Evolutionary conservation across 2,888 invertebrate species (phyloP).

Genomic region (Micropterix aruncella): DNA sequence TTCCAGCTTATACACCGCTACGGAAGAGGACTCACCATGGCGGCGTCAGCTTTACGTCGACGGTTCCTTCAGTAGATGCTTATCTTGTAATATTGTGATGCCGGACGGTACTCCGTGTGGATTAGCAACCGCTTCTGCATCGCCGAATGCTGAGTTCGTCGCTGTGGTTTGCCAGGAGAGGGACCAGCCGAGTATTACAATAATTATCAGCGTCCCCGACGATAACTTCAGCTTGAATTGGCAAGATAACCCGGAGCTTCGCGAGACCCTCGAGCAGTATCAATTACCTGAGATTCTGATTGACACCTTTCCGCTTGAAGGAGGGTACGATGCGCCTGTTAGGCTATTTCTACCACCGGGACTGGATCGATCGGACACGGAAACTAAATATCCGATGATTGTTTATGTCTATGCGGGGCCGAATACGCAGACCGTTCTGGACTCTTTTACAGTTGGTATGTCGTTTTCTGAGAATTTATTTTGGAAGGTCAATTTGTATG

Average conservation of each 20-base stretch:
- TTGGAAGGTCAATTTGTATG: no score
- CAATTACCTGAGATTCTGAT: constrained; percentile 36
- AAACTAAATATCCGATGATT: constrained; percentile 50
- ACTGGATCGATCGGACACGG: constrained; percentile 38
- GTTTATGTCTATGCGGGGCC: constrained; percentile 79
- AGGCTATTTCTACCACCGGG: constrained; percentile 60
- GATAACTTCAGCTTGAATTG: constrained; percentile 25
- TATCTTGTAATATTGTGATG: constrained; percentile 51
- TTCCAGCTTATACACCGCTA: constrained; percentile 63
- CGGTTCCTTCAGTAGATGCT: constrained; percentile 38
- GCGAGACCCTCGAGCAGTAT: constrained; percentile 33
- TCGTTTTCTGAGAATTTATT: no score
- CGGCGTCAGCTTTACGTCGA: constrained; percentile 56
- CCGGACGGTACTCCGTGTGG: constrained; percentile 43
- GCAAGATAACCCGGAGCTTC: constrained; percentile 44
- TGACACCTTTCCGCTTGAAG: constrained; percentile 25
- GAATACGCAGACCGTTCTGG: constrained; percentile 60
- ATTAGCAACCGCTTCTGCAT: constrained; percentile 47
- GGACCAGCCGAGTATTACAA: constrained; percentile 43
- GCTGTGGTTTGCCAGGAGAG: constrained; percentile 60
- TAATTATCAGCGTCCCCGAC: constrained; percentile 32
- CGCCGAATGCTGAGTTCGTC: constrained; percentile 47
- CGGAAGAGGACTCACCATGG: constrained; percentile 45
- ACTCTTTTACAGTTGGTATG: constrained; percentile 46
- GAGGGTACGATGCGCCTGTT: not conserved